A percentile compares a stretch with the other conserved stretches of the same genome.
phyloP scores from a whole-genome alignment of 2,797 vertebrate genomes.

The Platyrinchus mystaceus region DNA sequence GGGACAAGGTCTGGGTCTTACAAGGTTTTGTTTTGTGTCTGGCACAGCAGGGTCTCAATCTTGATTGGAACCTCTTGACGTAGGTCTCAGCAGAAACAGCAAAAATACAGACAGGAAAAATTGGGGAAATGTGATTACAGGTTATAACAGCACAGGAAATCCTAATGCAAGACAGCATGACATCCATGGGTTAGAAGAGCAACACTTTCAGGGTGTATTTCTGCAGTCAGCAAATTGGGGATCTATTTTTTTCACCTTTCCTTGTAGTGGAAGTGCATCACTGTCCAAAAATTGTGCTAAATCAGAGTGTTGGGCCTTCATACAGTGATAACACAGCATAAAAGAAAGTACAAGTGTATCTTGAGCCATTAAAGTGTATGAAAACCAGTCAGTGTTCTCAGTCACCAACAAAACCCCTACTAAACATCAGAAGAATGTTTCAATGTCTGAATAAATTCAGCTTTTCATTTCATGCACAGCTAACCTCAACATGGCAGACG shows the following conservation, averaged over 20 bases:
- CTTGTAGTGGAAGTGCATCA: not conserved
- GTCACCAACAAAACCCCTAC: not conserved
- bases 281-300: not conserved
- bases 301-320: not conserved
- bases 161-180: not conserved
- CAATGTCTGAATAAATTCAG: not conserved
- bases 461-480: not conserved
- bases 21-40: not conserved
- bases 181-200: not conserved
- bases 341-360: not conserved
- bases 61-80: conserved; percentile 11
- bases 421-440: conserved; percentile 12
- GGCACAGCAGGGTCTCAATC: not conserved
- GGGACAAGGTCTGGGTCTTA: not conserved
- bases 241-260: not conserved
- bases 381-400: conserved; percentile 2
- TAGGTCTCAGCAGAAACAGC: not conserved
- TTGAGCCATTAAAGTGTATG: not conserved
- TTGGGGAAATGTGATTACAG: not conserved
- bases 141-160: not conserved
- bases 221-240: not conserved
- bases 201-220: not conserved
- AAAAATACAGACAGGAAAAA: not conserved
- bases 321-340: not conserved
- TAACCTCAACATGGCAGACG: not conserved